Evolutionary conservation across 2,797 vertebrate species (phyloP), one percentile per base, ranked within the genome.

Genomic region (Poeciliopsis presidionis): DNA sequence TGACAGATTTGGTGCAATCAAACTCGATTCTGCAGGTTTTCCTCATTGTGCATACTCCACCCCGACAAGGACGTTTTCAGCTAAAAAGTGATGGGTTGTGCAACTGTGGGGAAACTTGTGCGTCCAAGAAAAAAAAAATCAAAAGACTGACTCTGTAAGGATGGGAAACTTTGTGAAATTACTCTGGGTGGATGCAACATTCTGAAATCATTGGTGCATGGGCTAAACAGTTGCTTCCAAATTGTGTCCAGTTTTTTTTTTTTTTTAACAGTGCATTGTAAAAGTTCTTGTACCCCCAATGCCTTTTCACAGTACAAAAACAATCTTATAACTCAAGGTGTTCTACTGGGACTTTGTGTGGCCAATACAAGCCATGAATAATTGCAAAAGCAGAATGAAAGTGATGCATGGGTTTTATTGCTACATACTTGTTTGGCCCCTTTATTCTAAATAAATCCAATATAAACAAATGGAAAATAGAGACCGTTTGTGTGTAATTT

Each of bases 1-100:
- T 91, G 91, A 94, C 91, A 92, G 93, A 92, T 92, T 91, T 77
- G 78, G 88, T 93, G 88, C 91, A 94, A 95, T 95, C 93, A 94
- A 81, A 88, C 86, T 87, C 81, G 84, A 86, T 89, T 86, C 85
- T 86, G 79, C 81, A 87, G 81, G 83, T 89, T 87, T 70, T 89
- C 82, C 88, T 84, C 67, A 84, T 83, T 85, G 79, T 28, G 47
- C 80, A 81, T 61, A 84, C 84, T 80, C 81, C 79, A 87, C 65
- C 79, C 79, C 80, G 87, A 88, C 90, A 89, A 91, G 88, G 87
- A 84, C 81, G 79, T 85, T 88, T 93, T 88, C 84, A 89, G 85
- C 59, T 30, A 9, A 71, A 80, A 83, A 84, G 73, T 33, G 69
- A 77, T 75, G 78, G 75, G 45, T 61, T 77, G 72, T 74, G 63